phyloP scores from a whole-genome alignment of 2,113 vertebrate genomes.

The Crocuta crocuta region DNA sequence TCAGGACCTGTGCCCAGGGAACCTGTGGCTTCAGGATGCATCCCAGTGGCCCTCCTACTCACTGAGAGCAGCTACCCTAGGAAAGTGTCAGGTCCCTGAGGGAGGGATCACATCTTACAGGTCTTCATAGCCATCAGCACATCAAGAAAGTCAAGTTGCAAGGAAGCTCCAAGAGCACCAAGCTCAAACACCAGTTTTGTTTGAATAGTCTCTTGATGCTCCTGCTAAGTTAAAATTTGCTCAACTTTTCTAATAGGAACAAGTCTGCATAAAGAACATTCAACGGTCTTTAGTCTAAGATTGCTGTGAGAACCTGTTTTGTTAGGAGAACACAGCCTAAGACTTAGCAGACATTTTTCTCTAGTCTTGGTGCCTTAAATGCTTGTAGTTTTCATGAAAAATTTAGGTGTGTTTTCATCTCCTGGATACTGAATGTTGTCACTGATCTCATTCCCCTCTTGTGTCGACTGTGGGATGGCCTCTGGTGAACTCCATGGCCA shows the following conservation, averaged over 20 bases:
- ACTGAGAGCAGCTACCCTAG: neutral
- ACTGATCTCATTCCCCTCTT: neutral
- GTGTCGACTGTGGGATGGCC: neutral
- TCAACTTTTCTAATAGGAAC: neutral
- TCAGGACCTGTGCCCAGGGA: neutral
- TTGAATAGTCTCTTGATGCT: neutral
- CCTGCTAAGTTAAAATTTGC: neutral
- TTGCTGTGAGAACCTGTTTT: neutral
- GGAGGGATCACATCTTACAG: neutral
- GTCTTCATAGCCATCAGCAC: neutral
- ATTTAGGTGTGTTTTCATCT: conserved; percentile 14
- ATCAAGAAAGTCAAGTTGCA: neutral
- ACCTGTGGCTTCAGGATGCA: too few relatives aligned
- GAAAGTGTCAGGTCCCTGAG: neutral
- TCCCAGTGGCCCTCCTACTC: neutral
- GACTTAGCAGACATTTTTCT: neutral
- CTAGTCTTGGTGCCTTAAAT: neutral
- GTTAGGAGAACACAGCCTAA: neutral
- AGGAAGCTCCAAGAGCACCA: neutral
- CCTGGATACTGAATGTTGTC: neutral
- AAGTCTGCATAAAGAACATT: neutral
- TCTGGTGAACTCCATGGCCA: neutral
- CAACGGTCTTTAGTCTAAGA: neutral
- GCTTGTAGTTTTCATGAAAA: neutral
- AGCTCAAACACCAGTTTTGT: neutral